phyloP scores from a whole-genome alignment of 2,888 invertebrate genomes.

The Prosapia bicincta region DNA sequence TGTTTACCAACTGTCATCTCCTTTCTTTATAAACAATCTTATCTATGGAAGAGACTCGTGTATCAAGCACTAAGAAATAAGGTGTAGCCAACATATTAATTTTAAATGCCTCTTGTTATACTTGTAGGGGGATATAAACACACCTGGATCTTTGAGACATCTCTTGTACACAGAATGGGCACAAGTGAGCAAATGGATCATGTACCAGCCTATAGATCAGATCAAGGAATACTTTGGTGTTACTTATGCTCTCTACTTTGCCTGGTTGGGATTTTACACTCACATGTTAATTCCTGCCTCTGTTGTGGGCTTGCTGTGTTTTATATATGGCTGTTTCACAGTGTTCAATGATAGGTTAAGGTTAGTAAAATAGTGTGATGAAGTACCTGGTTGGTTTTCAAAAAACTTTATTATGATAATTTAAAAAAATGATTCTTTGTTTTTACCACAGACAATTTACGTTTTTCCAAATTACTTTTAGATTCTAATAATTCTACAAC shows the following conservation, averaged over 20 bases:
- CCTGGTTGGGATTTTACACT: constrained; percentile 58
- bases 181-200: constrained; percentile 52
- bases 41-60: too few species aligned
- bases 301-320: constrained; percentile 52
- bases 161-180: constrained; percentile 54
- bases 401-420: too few species aligned
- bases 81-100: too few species aligned
- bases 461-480: too few species aligned
- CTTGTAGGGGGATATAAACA: constrained; percentile 43
- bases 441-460: too few species aligned
- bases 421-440: too few species aligned
- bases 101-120: constrained; percentile 45
- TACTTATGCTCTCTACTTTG: constrained; percentile 57
- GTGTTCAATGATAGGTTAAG: constrained; percentile 46
- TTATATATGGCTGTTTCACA: constrained; percentile 52
- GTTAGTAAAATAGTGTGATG: too few species aligned
- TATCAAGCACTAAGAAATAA: too few species aligned
- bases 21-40: too few species aligned
- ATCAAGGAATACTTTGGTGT: constrained; percentile 57
- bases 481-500: too few species aligned
- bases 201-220: constrained; percentile 55
- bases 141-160: constrained; percentile 46
- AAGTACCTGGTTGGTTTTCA: too few species aligned
- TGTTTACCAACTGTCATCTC: too few species aligned
- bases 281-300: constrained; percentile 55